phyloP scores from a whole-genome alignment of 2,113 vertebrate genomes.

The Andinoacara biseriatus region DNA sequence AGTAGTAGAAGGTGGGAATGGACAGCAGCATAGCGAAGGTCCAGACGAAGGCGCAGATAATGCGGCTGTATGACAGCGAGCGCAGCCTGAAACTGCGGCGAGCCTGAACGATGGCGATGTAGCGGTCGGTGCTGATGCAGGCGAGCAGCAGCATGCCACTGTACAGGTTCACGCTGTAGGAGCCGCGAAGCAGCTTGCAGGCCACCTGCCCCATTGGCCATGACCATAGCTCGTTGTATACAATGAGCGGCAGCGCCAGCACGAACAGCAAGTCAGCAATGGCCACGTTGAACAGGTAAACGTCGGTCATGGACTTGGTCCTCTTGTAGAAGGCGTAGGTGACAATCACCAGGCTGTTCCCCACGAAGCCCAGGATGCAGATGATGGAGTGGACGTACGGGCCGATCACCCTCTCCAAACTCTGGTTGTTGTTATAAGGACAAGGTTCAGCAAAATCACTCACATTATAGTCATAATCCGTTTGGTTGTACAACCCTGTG shows the following conservation, averaged over 20 bases:
- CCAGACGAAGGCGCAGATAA: conserved; percentile 85
- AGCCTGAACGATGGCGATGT: conserved; percentile 90
- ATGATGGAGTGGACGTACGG: conserved; percentile 82
- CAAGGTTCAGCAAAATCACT: background rate
- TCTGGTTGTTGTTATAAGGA: fast-evolving
- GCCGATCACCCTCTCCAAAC: conserved; percentile 58
- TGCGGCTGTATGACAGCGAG: conserved; percentile 74
- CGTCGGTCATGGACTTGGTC: conserved; percentile 89
- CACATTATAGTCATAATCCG: background rate
- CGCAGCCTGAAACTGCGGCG: conserved; percentile 86
- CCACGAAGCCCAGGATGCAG: conserved; percentile 84
- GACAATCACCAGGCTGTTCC: conserved; percentile 88
- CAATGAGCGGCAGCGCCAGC: conserved; percentile 87
- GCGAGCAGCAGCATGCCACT: conserved; percentile 90
- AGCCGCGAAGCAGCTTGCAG: conserved; percentile 87
- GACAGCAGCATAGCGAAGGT: conserved; percentile 80
- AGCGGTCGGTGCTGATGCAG: conserved; percentile 90
- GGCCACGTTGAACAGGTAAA: conserved; percentile 92
- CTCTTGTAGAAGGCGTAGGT: conserved; percentile 88
- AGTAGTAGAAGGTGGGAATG: conserved; percentile 82
- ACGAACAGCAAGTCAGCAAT: conserved; percentile 89
- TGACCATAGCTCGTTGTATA: conserved; percentile 74
- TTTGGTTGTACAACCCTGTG: background rate
- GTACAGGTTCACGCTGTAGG: conserved; percentile 91
- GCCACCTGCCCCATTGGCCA: conserved; percentile 83